These are phyloP conservation scores for Dinothrombium tinctorium DNA, from an alignment of 1,140 invertebrate species.

Conservation along the genomic window DNA sequence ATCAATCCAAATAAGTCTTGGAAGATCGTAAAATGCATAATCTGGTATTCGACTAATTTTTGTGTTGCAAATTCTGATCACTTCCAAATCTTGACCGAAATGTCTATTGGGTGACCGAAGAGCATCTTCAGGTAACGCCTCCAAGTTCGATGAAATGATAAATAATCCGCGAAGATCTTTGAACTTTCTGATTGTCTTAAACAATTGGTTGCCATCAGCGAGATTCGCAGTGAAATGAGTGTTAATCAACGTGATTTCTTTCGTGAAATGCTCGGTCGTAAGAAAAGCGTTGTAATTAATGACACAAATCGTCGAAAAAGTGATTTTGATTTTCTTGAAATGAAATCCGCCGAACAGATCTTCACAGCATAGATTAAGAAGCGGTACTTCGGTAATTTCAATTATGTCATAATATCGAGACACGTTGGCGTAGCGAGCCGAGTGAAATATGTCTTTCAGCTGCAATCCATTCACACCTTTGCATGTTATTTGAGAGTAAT, in stretches of 20 bases:
- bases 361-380: background rate
- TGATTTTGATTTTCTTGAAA: background rate
- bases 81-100: background rate
- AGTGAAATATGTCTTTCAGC: background rate
- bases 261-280: background rate
- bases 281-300: background rate
- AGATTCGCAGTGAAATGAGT: background rate
- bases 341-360: background rate
- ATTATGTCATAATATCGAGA: background rate
- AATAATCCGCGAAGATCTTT: background rate
- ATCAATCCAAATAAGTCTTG: conserved; percentile 1
- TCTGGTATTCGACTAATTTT: background rate
- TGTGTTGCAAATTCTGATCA: background rate
- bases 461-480: background rate
- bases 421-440: background rate
- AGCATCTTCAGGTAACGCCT: background rate
- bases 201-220: background rate
- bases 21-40: background rate
- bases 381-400: background rate
- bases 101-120: background rate
- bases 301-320: background rate
- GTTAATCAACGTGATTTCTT: background rate
- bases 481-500: background rate
- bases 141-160: conserved; percentile 1
- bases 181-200: background rate